These are phyloP conservation scores for Rhysida immarginata DNA, from an alignment of 1,140 invertebrate genomes.

Conservation along the genomic window DNA sequence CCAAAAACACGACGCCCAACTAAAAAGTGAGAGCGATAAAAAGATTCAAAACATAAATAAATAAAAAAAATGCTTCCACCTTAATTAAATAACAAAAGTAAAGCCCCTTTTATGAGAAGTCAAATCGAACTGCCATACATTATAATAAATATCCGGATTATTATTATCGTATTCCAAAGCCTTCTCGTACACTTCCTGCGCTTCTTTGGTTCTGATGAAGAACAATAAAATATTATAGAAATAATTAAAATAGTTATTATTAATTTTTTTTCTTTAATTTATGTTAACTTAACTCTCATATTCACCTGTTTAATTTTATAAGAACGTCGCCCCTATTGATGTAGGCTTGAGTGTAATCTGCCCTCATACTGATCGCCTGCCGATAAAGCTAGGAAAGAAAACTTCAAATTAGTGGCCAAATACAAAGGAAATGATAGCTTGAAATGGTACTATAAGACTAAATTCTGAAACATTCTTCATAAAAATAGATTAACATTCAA, in stretches of 20 bases:
- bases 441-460: no score
- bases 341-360: conserved; percentile 93
- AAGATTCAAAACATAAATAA: no score
- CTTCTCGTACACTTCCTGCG: conserved; percentile 84
- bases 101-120: background rate
- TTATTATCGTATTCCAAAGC: conserved; percentile 82
- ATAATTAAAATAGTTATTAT: no score
- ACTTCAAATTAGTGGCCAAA: no score
- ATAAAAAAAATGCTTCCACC: background rate
- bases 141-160: conserved; percentile 95
- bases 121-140: conserved; percentile 42
- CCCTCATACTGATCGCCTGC: conserved; percentile 90
- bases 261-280: background rate
- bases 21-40: no score
- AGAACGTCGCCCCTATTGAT: conserved; percentile 92
- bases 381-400: conserved; percentile 47
- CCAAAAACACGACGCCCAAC: conserved; percentile 84
- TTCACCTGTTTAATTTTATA: conserved; percentile 69
- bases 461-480: no score
- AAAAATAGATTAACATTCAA: no score
- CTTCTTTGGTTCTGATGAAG: conserved; percentile 60
- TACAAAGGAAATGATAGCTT: no score
- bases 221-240: no score
- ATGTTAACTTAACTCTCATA: background rate
- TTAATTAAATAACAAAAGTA: background rate